Percentiles rank a stretch among this genome's conserved stretches.
Conservation (phyloP, 2,888 invertebrate genomes). For the Agrotis clavis region DNA sequence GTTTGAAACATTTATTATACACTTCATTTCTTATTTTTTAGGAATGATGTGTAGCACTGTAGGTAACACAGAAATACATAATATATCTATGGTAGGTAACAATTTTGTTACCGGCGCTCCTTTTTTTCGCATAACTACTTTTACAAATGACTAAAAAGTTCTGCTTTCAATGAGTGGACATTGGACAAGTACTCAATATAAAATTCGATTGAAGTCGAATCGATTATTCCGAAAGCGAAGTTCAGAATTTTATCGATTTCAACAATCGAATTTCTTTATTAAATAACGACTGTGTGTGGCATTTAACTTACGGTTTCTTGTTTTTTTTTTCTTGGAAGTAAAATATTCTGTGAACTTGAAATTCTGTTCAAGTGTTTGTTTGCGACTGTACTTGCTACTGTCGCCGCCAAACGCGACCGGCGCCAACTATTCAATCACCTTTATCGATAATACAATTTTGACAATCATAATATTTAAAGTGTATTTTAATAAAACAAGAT, state of each 20-base stretch:
- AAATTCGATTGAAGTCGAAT: too few relatives aligned
- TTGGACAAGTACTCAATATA: too few relatives aligned
- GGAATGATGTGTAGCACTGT: too few relatives aligned
- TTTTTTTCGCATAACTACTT: neutral
- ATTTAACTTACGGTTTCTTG: neutral
- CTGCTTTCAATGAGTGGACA: conserved; percentile 1
- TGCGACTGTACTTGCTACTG: conserved; percentile 42
- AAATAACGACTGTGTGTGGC: neutral
- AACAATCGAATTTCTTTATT: conserved; percentile 8
- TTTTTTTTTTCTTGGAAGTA: neutral
- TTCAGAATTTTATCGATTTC: conserved; percentile 21
- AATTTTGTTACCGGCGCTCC: too few relatives aligned
- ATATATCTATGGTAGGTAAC: too few relatives aligned
- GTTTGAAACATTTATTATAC: neutral
- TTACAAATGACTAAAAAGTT: conserved; percentile 5
- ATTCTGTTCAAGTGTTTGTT: conserved; percentile 20
- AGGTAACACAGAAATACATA: too few relatives aligned
- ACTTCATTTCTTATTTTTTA: too few relatives aligned
- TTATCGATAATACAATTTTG: conserved; percentile 37
- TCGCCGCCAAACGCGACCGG: conserved; percentile 33
- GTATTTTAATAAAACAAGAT: conserved; percentile 23
- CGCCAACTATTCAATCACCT: conserved; percentile 45
- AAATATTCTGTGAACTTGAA: neutral
- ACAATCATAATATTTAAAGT: conserved; percentile 12
- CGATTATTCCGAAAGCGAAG: too few relatives aligned